These are phyloP conservation scores for Falco rusticolus DNA, from an alignment of 2,797 vertebrate species.

Conservation along the genomic window DNA sequence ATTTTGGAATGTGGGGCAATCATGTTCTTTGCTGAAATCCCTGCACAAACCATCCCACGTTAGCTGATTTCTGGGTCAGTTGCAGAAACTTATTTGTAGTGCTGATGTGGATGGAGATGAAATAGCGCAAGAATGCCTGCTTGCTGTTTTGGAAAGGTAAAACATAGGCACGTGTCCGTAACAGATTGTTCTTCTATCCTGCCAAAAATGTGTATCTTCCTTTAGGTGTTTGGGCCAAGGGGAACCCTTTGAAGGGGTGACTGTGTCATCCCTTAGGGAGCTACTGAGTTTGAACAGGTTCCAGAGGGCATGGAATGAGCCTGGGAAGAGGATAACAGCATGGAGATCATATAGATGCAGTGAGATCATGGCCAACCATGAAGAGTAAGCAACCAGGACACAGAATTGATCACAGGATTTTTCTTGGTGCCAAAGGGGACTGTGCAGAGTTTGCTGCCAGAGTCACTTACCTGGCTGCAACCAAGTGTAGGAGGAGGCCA, in stretches of 20 bases:
- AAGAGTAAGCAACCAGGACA: neutral
- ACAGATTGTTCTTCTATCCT: neutral
- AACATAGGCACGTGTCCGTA: rapidly evolving
- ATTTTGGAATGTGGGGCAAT: neutral
- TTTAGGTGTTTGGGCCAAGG: neutral
- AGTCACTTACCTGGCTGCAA: neutral
- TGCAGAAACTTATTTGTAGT: neutral
- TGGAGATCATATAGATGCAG: neutral
- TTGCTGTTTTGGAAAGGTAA: neutral
- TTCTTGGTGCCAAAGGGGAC: neutral
- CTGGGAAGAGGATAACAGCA: neutral
- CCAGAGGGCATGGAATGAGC: neutral
- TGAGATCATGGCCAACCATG: neutral
- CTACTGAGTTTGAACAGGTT: neutral
- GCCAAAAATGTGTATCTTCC: neutral
- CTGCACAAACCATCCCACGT: neutral
- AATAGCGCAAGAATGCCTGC: neutral
- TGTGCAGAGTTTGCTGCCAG: neutral
- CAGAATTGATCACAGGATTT: neutral
- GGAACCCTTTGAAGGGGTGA: neutral
- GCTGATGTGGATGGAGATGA: neutral
- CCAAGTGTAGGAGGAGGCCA: neutral
- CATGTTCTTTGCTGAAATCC: neutral
- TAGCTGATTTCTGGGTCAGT: neutral
- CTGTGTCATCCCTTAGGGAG: neutral